Percentiles rank a stretch among this genome's conserved stretches.
phyloP scores from a whole-genome alignment of 2,888 invertebrate species.

The Diadromus collaris region DNA sequence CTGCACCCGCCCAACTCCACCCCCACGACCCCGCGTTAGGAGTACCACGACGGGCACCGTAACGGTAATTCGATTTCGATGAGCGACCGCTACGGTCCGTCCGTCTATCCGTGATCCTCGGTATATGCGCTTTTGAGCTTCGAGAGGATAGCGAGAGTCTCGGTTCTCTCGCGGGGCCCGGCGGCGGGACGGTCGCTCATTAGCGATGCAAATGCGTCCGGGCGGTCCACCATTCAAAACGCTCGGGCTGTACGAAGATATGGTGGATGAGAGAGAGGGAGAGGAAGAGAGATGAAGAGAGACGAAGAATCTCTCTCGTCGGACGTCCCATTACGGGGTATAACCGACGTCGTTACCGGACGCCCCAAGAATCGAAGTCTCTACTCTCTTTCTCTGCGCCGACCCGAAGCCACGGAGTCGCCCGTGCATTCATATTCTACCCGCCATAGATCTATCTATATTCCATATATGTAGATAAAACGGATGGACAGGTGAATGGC shows the following conservation, averaged over 20 bases:
- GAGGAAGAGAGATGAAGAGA: conserved; percentile 47
- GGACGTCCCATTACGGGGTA: conserved; percentile 65
- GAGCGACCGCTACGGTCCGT: conserved; percentile 54
- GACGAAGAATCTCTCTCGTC: conserved; percentile 63
- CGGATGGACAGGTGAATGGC: conserved; percentile 24
- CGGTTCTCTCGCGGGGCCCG: conserved; percentile 47
- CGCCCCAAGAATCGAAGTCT: conserved; percentile 57
- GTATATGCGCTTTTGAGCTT: conserved; percentile 30
- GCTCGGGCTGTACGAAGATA: conserved; percentile 55
- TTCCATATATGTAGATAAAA: conserved; percentile 46
- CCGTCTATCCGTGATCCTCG: conserved; percentile 54
- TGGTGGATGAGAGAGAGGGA: conserved; percentile 38
- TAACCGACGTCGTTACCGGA: conserved; percentile 67
- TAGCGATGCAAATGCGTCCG: conserved; percentile 66
- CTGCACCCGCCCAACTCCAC: no score
- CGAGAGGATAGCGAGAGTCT: conserved; percentile 47
- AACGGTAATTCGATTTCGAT: conserved; percentile 65
- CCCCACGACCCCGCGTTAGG: neutral
- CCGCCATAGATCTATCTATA: conserved; percentile 2
- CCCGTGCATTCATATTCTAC: neutral
- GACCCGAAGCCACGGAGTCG: neutral
- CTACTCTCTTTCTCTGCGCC: conserved; percentile 25
- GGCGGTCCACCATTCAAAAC: conserved; percentile 66
- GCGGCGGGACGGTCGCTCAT: conserved; percentile 62
- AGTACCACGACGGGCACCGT: conserved; percentile 40